phyloP scores from a whole-genome alignment of 2,797 vertebrate genomes.

The Furcifer pardalis region DNA sequence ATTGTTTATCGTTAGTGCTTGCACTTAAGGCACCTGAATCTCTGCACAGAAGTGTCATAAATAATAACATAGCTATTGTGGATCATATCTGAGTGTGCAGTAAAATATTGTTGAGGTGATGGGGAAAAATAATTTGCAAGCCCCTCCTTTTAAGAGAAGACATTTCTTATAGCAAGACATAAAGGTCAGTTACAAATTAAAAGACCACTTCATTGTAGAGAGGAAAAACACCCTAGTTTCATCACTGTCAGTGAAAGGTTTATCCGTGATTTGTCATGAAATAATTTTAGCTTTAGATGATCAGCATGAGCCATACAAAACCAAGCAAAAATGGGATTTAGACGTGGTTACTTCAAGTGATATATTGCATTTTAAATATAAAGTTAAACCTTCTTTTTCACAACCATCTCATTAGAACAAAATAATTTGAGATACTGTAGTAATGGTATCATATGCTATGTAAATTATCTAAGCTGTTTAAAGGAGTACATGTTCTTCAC shows the following conservation, averaged over 20 bases:
- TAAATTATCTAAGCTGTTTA: background rate
- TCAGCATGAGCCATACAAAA: background rate
- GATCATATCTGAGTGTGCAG: background rate
- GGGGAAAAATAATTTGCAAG: background rate
- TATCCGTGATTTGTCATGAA: background rate
- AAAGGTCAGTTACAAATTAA: slow-evolving; percentile 10
- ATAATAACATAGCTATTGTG: slow-evolving; percentile 1
- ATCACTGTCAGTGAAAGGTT: background rate
- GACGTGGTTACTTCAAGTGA: background rate
- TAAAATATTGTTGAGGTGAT: slow-evolving; percentile 16
- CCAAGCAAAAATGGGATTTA: background rate
- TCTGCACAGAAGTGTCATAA: slow-evolving; percentile 19
- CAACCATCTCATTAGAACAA: slow-evolving; percentile 9
- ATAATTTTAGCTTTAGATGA: background rate
- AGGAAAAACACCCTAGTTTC: background rate
- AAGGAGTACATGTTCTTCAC: background rate
- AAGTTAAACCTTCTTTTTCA: slow-evolving; percentile 6
- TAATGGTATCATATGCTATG: background rate
- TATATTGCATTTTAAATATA: slow-evolving; percentile 11
- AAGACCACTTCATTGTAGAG: background rate
- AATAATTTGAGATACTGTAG: background rate
- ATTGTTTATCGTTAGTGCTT: slow-evolving; percentile 61
- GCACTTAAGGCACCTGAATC: slow-evolving; percentile 11
- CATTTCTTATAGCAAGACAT: background rate
- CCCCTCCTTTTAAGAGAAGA: background rate